Percentiles rank a stretch among this genome's conserved stretches.
These are phyloP conservation scores for Nasonia vitripennis DNA, from an alignment of 1,140 invertebrate species.

Conservation along the genomic window DNA sequence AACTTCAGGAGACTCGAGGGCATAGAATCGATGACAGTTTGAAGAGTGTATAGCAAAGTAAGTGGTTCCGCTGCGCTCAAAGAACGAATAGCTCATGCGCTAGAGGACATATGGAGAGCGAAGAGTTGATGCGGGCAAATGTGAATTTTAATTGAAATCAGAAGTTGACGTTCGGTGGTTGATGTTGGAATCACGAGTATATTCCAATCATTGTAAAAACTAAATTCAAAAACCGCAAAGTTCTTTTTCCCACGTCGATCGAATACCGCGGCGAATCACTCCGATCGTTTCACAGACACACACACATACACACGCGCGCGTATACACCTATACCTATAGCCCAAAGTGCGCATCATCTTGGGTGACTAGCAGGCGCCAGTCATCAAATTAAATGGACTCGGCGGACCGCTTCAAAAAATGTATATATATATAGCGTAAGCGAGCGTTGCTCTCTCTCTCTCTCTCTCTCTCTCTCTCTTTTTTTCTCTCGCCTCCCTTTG, in stretches of 20 bases:
- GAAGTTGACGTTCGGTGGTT: not conserved
- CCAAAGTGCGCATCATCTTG: constrained; percentile 36
- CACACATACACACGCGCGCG: too few relatives aligned
- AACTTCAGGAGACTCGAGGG: not conserved
- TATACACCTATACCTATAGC: too few relatives aligned
- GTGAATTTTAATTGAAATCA: too few relatives aligned
- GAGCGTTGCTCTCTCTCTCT: not conserved
- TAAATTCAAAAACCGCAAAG: too few relatives aligned
- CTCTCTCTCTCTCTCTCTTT: too few relatives aligned
- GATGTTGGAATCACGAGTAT: not conserved
- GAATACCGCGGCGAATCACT: too few relatives aligned
- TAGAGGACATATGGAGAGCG: too few relatives aligned
- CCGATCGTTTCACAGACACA: not conserved
- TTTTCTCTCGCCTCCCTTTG: not conserved
- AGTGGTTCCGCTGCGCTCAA: not conserved
- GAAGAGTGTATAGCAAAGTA: not conserved
- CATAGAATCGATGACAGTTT: not conserved
- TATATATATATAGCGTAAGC: too few relatives aligned
- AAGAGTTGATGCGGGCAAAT: not conserved
- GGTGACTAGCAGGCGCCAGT: not conserved
- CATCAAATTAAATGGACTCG: constrained; percentile 49
- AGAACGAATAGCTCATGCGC: not conserved
- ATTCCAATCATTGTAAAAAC: too few relatives aligned
- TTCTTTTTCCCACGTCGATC: not conserved
- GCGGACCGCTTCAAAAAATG: not conserved